Base-by-base conservation (phyloP, 92 coral and sea anemone genomes). In the Desmophyllum pertusum region DNA sequence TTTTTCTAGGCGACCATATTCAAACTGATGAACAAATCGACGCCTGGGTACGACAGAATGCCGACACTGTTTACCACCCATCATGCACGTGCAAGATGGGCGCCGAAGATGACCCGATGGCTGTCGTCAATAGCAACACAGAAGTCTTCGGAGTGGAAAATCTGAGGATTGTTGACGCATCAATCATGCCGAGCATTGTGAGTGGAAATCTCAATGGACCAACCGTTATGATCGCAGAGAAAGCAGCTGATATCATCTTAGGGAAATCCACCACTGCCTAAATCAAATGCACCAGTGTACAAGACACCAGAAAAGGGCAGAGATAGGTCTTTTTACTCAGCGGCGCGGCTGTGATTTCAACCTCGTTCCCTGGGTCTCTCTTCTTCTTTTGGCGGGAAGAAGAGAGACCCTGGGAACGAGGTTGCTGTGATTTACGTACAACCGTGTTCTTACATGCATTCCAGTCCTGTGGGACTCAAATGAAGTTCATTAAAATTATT, bases 201-300 rank as follows among this genome's bases (percentile, higher is more conserved):
- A 94, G 98, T 81, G 98, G 98, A 37, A 94, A 94, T 83, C 91
- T 92, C 36, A 94, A 94, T 79, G 98, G 92, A 78, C 95, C 98
- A 62, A 92, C 92, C 17, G 73, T 94, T 27, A 94, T 94, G 98
- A 81, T 94, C 17, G 98, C 98, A 52, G 95, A 94, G 74, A 94
- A 94, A 79, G 89, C 90, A 66, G 93, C 98, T 70, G 98, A 94
- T 89, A 76, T 81, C 53, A 87, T 94, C 51, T 80, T 94, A 50
- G 94, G n/a, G 94, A 45, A 90, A 92, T 70, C 84, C 86, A n/a
- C 76, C 93, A 8, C 75, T 94, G 9, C 88, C 98, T 23, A 88
- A 77, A 75, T 90, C 92, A 31, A 73, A 61, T 17, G 95, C 87
- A 2, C 89, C 85, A 21, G 98, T 94, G 59, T 94, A 85, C 73